Evolutionary conservation across 2,113 vertebrate genomes (phyloP), one percentile per base, ranked within the genome.

Genomic region (Silurus meridionalis): DNA sequence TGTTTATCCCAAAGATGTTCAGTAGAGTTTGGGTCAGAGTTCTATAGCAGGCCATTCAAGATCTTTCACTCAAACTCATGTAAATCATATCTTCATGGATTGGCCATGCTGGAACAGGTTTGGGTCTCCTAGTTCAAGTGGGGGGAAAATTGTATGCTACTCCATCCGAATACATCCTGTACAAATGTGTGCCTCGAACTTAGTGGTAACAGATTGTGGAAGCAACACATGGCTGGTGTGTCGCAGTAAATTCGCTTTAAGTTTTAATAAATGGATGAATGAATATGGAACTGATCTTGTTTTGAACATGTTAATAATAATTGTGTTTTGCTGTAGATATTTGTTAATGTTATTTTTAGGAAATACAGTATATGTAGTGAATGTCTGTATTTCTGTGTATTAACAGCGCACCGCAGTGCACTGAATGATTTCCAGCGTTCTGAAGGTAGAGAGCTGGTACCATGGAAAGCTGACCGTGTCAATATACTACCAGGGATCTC

Each of bases 371-470:
- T 53, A 55, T 57, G 50, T 81, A 85, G 83, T 86, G 85, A 57
- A 11, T 21, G 28, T 50, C 74, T 89, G 79, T 85, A 85, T 72
- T 8, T 85, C 53, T 74, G 46, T 64, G 48, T 63, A 8, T 53
- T 85, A 58, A 13, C 75, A 99, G 98, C 93, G 60, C 91, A 93
- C 83, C 95, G 96, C 80, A 98, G 97, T 23, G 93, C 96, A 1
- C 91, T 99, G 78, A 99, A 99, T 90, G 97, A 97, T 88, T 99
- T 97, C 94, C 97, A 99, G 93, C 95, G 96, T 77, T 95, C 96
- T 0, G 96, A 96, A 89, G 96, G 96, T 64, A 93, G 95, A 0
- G 94, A 98, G 87, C 93, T 99, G 88, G 92, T 93, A 19, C 23
- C 90, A 48, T 88, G 87, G 11, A 80, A 93, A 63, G 90, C 74